Conservation (phyloP, 2,888 invertebrate genomes). For the Lymantria dispar region DNA sequence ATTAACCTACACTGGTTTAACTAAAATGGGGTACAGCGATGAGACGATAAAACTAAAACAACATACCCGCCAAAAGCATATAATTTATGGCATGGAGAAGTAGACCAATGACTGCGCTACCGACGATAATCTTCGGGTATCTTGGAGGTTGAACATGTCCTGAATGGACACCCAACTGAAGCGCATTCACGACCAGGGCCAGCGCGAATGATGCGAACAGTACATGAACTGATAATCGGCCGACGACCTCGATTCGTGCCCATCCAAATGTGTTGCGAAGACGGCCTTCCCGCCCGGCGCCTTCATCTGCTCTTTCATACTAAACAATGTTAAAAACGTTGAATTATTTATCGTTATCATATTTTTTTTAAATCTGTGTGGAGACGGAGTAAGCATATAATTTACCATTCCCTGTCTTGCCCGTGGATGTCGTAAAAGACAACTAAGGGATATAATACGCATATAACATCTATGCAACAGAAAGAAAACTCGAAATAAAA, state of each 20-base stretch:
- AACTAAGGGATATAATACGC: no score
- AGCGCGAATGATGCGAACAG: constrained; percentile 92
- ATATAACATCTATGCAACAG: no score
- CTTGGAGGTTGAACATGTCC: constrained; percentile 73
- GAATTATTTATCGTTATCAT: no score
- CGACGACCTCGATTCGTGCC: constrained; percentile 94
- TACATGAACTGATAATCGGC: constrained; percentile 90
- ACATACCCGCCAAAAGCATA: constrained; percentile 88
- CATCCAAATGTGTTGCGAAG: constrained; percentile 95
- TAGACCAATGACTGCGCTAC: constrained; percentile 90
- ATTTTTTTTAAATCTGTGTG: no score
- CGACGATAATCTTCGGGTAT: constrained; percentile 87
- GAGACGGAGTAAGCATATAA: no score
- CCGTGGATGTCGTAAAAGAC: no score
- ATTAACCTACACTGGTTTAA: neutral
- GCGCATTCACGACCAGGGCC: constrained; percentile 90
- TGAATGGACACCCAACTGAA: constrained; percentile 89
- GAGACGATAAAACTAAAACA: neutral
- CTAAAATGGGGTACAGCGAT: neutral
- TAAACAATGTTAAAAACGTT: constrained; percentile 18
- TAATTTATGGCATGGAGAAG: constrained; percentile 90
- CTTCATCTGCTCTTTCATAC: constrained; percentile 75
- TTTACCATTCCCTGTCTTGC: no score
- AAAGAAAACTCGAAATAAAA: no score
- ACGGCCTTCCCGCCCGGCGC: constrained; percentile 84